Conservation (phyloP, 1,140 invertebrate species). For the Drosophila santomea region DNA sequence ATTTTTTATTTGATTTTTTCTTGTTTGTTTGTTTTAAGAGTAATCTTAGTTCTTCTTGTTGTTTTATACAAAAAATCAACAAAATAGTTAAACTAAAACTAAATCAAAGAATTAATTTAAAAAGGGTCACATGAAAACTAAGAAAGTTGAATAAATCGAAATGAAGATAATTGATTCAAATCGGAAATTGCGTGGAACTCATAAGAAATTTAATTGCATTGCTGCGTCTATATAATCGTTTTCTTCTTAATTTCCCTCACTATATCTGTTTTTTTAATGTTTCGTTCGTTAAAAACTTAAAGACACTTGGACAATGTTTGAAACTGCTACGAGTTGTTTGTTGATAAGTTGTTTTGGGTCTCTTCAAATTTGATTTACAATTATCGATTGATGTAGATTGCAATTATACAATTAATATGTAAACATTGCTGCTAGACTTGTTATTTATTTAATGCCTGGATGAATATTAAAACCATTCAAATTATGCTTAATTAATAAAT, state of each 20-base stretch:
- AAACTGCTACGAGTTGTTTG: slow-evolving; percentile 66
- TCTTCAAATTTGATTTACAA: slow-evolving; percentile 54
- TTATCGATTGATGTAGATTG: slow-evolving; percentile 61
- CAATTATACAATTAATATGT: slow-evolving; percentile 69
- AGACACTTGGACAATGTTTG: slow-evolving; percentile 74
- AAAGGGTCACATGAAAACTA: slow-evolving; percentile 61
- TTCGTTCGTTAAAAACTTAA: slow-evolving; percentile 80
- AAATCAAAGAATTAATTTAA: slow-evolving; percentile 68
- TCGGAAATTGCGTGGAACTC: slow-evolving; percentile 40
- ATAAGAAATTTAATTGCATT: slow-evolving; percentile 53
- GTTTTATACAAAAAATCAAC: slow-evolving; percentile 74
- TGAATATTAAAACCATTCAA: slow-evolving; percentile 81
- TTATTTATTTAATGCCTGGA: slow-evolving; percentile 78
- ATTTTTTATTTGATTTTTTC: slow-evolving; percentile 70
- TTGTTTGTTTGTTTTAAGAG: slow-evolving; percentile 56
- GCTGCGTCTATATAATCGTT: slow-evolving; percentile 50
- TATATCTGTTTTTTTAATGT: slow-evolving; percentile 23
- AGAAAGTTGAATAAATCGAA: slow-evolving; percentile 27
- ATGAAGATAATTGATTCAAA: slow-evolving; percentile 28
- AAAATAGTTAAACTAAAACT: slow-evolving; percentile 75
- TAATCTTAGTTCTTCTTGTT: slow-evolving; percentile 60
- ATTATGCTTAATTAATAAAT: slow-evolving; percentile 83
- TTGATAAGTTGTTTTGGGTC: slow-evolving; percentile 31
- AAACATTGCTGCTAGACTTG: slow-evolving; percentile 58
- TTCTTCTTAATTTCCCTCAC: slow-evolving; percentile 8